Base-by-base conservation (phyloP, 30 jellyfish, hydroid and myxozoan species). In the Pelagia noctiluca region DNA sequence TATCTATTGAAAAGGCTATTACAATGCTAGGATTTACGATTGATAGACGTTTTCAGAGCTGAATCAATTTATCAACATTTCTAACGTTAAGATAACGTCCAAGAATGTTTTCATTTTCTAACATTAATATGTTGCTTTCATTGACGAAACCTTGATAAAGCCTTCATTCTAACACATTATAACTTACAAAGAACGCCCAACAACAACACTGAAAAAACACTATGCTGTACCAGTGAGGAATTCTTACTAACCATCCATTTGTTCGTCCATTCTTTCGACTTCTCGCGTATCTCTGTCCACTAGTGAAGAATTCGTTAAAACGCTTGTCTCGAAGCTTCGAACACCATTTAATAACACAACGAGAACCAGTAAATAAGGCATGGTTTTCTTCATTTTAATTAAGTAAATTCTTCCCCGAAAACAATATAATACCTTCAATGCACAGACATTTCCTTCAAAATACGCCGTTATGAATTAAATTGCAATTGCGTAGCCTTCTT, bases 271-370 rank as follows among this genome's bases (percentile, higher is more conserved):
- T 19, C 21, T 30, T 4, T 52, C 68, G 26, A 69, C 61, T 19
- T 73, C 73, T 50, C 85, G 52, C 2, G 75, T 83, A 23, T 37
- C 24, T 13, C 86, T 53, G 26, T 82, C 77, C 75, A 64, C 34
- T 21, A 65, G 78, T 0, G 91, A 65, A 23, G 91, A 30, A 57
- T 80, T 80, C 4, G 91, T 64, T 16, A 80, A 47, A 25, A 66
- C 24, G 66, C 83, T 50, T 49, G 91, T 49, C 48, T 69, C 21
- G 50, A 80, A 80, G 0, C 75, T 16, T n/a, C 53, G 18, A 36
- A n/a, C 18, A 13, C 70, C 31, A 1, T 68, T 42, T 21, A 53
- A 29, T 53, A 53, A 13, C 5, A 32, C 62, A 22, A 52, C 63
- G 12, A 67, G 29, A 30, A 69, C 34, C 18, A 80, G 33, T 19